These are phyloP conservation scores for Dryobotodes eremita DNA, from an alignment of 2,888 invertebrate genomes.

Conservation along the genomic window DNA sequence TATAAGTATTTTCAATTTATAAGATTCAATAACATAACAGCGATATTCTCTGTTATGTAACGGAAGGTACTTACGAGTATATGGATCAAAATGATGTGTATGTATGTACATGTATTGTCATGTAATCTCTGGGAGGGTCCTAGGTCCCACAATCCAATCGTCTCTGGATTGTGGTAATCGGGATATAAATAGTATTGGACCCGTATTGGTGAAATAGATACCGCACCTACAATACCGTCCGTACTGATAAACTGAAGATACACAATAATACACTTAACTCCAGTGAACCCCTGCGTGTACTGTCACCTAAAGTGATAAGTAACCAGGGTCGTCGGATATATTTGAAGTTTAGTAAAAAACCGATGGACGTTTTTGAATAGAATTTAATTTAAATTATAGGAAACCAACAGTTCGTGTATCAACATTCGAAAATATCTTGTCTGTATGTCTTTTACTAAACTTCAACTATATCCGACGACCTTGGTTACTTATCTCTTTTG, in stretches of 20 bases:
- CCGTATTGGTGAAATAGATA: background rate
- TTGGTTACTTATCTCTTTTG: too few species aligned
- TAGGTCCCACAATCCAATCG: background rate
- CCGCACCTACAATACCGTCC: background rate
- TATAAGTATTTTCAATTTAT: too few species aligned
- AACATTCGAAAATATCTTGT: too few species aligned
- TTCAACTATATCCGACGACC: too few species aligned
- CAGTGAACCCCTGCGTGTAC: too few species aligned
- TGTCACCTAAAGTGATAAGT: too few species aligned
- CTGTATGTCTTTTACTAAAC: too few species aligned
- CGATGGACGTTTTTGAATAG: too few species aligned
- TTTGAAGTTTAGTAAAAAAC: fast-evolving
- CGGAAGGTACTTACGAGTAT: background rate
- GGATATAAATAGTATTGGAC: background rate
- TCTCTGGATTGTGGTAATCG: background rate
- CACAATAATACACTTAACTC: background rate
- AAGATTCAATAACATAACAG: too few species aligned
- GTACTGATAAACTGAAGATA: background rate
- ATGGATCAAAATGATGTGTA: background rate
- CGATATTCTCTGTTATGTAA: background rate
- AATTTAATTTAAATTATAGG: too few species aligned
- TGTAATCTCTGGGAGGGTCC: background rate
- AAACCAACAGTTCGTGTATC: too few species aligned
- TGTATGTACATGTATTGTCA: background rate
- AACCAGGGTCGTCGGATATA: too few species aligned